Evolutionary conservation across 2,888 invertebrate genomes (phyloP).

Genomic region (Oscheius sp.): DNA sequence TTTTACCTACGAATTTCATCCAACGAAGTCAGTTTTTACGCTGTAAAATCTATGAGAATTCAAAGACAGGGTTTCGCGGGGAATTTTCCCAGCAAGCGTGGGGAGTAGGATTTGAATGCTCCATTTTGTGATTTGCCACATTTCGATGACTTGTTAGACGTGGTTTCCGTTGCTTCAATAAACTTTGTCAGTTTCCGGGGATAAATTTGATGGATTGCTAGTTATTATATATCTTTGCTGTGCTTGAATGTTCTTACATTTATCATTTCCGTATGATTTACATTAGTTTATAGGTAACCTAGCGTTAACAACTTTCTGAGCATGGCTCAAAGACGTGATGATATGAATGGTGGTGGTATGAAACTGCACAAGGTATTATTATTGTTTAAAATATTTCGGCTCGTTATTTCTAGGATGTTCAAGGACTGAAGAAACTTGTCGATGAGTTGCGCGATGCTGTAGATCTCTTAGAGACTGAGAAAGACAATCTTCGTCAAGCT

Average conservation of each 20-base stretch:
- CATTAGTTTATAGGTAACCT: too few species aligned
- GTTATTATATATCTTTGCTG: too few species aligned
- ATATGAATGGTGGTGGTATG: neutral
- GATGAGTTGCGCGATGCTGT: slow-evolving; percentile 46
- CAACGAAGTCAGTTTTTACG: neutral
- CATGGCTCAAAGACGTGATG: slow-evolving; percentile 3
- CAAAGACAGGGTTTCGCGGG: too few species aligned
- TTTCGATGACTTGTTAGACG: neutral
- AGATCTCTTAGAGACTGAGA: slow-evolving; percentile 61
- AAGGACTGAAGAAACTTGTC: neutral
- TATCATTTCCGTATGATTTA: too few species aligned
- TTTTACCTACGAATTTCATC: neutral
- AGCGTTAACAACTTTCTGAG: neutral
- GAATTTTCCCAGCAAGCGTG: too few species aligned
- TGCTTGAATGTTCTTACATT: too few species aligned
- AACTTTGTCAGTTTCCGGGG: too few species aligned
- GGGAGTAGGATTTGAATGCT: neutral
- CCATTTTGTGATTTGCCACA: neutral
- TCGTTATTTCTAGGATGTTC: slow-evolving; percentile 12
- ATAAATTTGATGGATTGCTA: too few species aligned
- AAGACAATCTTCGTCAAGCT: slow-evolving; percentile 65
- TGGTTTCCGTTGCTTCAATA: neutral
- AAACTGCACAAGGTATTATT: slow-evolving; percentile 6
- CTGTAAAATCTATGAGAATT: too few species aligned
- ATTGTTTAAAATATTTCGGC: neutral